Base-by-base conservation (phyloP, 2,113 vertebrate genomes). In the Dolichallabes microphthalmus region DNA sequence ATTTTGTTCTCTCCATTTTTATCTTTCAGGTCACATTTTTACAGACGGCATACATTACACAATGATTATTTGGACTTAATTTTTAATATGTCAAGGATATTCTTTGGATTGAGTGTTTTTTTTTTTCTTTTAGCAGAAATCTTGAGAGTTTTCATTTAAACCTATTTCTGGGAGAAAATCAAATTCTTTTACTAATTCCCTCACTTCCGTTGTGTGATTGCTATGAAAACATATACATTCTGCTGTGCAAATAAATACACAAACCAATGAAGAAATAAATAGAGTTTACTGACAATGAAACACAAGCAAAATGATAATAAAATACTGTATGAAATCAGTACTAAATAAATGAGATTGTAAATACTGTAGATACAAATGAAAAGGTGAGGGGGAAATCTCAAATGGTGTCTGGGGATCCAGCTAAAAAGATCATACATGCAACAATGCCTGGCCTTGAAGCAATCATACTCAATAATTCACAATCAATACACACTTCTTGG, bases 51-150 rank as follows among this genome's bases (percentile, higher is more conserved):
- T 93, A 91, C 91, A 91, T 90, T 93, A 91, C 91, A 91, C 90
- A 91, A 94, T 94, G 90, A 93, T 94, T 93, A 92, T 94, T 94
- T 94, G 92, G 89, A 91, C 93, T 94, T 92, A 93, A 94, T 95
- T 92, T 93, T 94, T 93, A 92, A 94, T 94, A 92, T 89, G 85
- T 88, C 90, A 88, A 90, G 93, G 91, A 92, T 92, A 93, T 35
- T 50, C 50, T 39, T 55, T 66, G 30, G 13, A 45, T 20, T 58
- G 20, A 90, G 92, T 92, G n/a, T 94, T 93, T 93, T 93, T 94
- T 93, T 52, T 52, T 27, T 27, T 73, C 25, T 0, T n/a, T 25
- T 0, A 35, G 11, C 11, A 25, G 10, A 27, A 58, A 78, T 60
- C 19, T 4, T 58, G 17, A 0, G 92, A 93, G 91, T 88, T 92